Conservation (phyloP, 2,113 vertebrate genomes). For the Mormyrus lacerda region DNA sequence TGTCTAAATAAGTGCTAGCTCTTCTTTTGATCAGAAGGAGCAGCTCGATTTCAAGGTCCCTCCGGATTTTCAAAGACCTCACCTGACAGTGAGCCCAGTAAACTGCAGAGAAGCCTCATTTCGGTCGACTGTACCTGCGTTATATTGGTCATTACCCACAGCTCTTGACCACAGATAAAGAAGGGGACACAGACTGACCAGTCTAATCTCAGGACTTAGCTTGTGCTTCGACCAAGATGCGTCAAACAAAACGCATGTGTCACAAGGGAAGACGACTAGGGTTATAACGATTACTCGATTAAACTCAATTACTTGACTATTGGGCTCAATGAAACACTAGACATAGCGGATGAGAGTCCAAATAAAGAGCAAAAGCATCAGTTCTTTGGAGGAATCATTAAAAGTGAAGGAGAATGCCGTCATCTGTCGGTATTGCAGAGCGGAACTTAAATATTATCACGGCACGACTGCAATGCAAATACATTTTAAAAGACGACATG, state of each 20-base stretch:
- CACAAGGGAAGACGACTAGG: background rate
- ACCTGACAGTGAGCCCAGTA: background rate
- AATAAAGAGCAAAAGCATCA: background rate
- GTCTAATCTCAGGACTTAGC: background rate
- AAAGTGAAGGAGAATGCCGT: background rate
- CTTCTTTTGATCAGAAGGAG: background rate
- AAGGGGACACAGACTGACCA: background rate
- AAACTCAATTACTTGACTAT: background rate
- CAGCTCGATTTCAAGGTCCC: background rate
- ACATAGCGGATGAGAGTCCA: background rate
- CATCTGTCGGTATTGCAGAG: background rate
- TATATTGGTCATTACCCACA: background rate
- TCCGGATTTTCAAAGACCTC: background rate
- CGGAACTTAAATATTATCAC: background rate
- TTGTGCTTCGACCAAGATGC: background rate
- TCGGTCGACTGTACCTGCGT: background rate
- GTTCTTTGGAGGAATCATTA: background rate
- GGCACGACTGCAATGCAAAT: background rate
- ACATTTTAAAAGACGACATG: background rate
- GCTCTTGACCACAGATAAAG: background rate
- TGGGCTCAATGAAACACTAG: background rate
- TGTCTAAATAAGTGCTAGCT: background rate
- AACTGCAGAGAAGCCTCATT: background rate
- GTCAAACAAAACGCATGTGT: background rate
- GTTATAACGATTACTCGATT: background rate